These are phyloP conservation scores for Brachionus sp. DNA, from an alignment of 1,140 invertebrate species.

Conservation along the genomic window DNA sequence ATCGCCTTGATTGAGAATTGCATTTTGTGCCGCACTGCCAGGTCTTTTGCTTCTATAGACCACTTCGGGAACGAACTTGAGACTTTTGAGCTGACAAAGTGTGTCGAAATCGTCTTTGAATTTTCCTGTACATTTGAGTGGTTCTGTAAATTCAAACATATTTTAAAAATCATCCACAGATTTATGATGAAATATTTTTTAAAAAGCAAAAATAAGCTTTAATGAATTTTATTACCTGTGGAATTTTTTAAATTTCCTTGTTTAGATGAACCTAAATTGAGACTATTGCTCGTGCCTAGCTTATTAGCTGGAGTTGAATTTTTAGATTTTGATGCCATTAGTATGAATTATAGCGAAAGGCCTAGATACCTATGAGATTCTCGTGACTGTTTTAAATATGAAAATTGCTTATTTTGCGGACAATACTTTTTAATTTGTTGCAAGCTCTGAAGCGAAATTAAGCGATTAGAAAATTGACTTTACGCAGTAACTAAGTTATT, in stretches of 20 bases:
- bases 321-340: conserved; percentile 38
- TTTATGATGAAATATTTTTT: background rate
- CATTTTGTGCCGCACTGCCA: conserved; percentile 8
- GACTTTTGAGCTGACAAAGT: conserved; percentile 50
- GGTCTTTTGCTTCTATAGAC: background rate
- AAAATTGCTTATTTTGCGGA: background rate
- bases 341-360: background rate
- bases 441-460: background rate
- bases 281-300: background rate
- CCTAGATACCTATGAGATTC: background rate
- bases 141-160: conserved; percentile 49
- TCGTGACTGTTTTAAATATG: background rate
- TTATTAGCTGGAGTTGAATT: background rate
- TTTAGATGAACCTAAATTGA: conserved; percentile 6
- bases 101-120: conserved; percentile 56
- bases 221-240: conserved; percentile 34
- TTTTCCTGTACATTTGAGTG: conserved; percentile 56
- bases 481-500: conserved; percentile 8
- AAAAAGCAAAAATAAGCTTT: background rate
- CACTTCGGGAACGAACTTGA: conserved; percentile 5
- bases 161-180: background rate
- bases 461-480: conserved; percentile 20
- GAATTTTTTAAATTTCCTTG: conserved; percentile 33
- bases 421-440: background rate
- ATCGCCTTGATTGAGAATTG: background rate